These are phyloP conservation scores for Clistopyga incitator DNA, from an alignment of 2,888 invertebrate species.

Conservation along the genomic window DNA sequence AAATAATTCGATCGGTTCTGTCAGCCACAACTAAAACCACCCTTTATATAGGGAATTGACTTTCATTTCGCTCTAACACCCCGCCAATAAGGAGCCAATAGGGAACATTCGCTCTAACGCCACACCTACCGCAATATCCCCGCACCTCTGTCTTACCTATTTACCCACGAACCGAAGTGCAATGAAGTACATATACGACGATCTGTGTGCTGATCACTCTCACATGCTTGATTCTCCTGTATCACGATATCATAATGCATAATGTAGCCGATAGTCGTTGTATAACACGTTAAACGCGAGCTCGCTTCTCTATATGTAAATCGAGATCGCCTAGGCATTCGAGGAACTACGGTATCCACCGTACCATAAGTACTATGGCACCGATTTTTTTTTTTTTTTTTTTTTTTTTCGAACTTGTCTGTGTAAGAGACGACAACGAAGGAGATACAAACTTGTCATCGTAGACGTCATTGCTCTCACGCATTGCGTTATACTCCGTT, in stretches of 20 bases:
- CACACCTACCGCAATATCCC: conserved; percentile 80
- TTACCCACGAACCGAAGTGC: conserved; percentile 72
- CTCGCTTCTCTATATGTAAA: conserved; percentile 71
- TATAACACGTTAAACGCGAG: conserved; percentile 79
- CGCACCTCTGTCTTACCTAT: conserved; percentile 70
- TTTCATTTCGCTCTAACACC: conserved; percentile 82
- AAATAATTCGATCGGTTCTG: conserved; percentile 79
- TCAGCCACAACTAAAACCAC: conserved; percentile 78
- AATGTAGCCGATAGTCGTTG: conserved; percentile 75
- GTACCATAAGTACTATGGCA: conserved; percentile 61
- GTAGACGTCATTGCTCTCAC: conserved; percentile 19
- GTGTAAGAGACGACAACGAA: neutral
- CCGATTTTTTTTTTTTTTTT: conserved; percentile 29
- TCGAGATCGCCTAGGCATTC: conserved; percentile 55
- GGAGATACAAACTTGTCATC: conserved; percentile 17
- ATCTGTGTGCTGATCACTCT: neutral
- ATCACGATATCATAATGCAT: conserved; percentile 77
- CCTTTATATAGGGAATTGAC: conserved; percentile 84
- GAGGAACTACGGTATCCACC: neutral
- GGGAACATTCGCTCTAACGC: conserved; percentile 75
- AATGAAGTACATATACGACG: conserved; percentile 65
- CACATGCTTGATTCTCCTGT: conserved; percentile 24
- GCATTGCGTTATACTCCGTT: conserved; percentile 49
- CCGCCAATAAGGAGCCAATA: conserved; percentile 79
- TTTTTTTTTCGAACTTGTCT: too few relatives aligned